Base-by-base conservation (phyloP, 2,797 vertebrate species). In the Brachyrhaphis roseni region DNA sequence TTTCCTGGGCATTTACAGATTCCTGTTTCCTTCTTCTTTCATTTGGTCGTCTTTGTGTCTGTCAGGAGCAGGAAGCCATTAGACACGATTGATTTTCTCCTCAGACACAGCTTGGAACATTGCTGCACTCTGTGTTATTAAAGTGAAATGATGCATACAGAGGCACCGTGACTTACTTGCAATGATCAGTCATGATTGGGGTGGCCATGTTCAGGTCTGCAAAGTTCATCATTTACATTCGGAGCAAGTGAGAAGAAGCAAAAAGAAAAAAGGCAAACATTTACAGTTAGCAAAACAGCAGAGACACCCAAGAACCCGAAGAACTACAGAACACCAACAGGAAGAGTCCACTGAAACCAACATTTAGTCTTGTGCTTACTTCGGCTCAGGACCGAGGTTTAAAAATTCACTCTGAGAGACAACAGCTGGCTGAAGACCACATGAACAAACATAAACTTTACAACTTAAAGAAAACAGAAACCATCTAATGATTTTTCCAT, bases 311-410 rank as follows among this genome's bases (percentile, higher is more conserved):
- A 68, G 41, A 78, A 88, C 57, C 41, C 36, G 47, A 80, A 12
- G 26, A 76, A 57, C 49, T 36, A 74, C 51, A 72, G 77, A 87
- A 88, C 87, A 84, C 20, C 84, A 71, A 89, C 84, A 76, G 83
- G 53, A 84, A 85, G 49, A 85, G 51, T 87, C 43, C 76, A 80
- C 72, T 70, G 62, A 81, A 87, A 84, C 62, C 68, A 82, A 93
- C 84, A 92, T 84, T 79, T 86, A 90, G 88, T 76, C 78, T 85
- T 90, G 88, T 89, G 87, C 89, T 90, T 89, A 82, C 78, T 82
- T 88, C 82, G 85, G 77, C 89, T 87, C 76, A 75, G 74, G 77
- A 86, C 83, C 74, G 55, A 90, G 80, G 80, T 82, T 91, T 83
- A 84, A 86, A 85, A 68, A 88, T 68, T 20, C 55, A 80, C 51